Evolutionary conservation across 2,888 invertebrate genomes (phyloP), one percentile per base, ranked within the genome.

Genomic region (Mycalesis mineus): DNA sequence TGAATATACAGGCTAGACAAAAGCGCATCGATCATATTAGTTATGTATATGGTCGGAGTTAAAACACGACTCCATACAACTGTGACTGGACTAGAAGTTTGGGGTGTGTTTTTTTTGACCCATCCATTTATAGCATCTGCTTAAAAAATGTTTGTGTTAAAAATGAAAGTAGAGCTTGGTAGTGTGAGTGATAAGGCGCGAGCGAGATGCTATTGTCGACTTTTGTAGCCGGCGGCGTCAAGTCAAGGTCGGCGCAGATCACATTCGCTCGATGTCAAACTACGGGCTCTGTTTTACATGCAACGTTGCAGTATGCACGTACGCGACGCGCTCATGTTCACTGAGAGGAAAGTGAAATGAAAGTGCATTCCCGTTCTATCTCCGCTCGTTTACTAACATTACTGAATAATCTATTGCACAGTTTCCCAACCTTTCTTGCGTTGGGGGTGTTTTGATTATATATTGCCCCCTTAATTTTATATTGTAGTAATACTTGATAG

Each of bases 241-340:
- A 76, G 78, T 80, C 88, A 88, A 88, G 88, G 88, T 85, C 82
- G 82, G 71, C 71, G 72, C 74, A 73, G 75, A 84, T 86, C 84
- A 74, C 72, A 71, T 62, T 67, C 58, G 70, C 71, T 75, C 71
- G 74, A 71, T 67, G 61, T 55, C 62, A 65, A 61, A 59, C 60
- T 52, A 62, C 64, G 71, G 71, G 62, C 67, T 66, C 69, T 69
- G 71, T 68, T 68, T 72, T 65, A 65, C 71, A 62, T 61, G 69
- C 63, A 66, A 64, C 65, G 70, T 57, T 64, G 69, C 65, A 69
- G 69, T 76, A 74, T 80, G 78, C 82, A 81, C 31, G 15, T 41
- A 42, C 71, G 77, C 60, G 50, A 74, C 78, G 77, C 80, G 80
- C 72, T 77, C 62, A 57, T 53, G 54, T 56, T 55, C 57, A 50